phyloP scores from a whole-genome alignment of 1,140 invertebrate species.

The Littorina saxatilis region DNA sequence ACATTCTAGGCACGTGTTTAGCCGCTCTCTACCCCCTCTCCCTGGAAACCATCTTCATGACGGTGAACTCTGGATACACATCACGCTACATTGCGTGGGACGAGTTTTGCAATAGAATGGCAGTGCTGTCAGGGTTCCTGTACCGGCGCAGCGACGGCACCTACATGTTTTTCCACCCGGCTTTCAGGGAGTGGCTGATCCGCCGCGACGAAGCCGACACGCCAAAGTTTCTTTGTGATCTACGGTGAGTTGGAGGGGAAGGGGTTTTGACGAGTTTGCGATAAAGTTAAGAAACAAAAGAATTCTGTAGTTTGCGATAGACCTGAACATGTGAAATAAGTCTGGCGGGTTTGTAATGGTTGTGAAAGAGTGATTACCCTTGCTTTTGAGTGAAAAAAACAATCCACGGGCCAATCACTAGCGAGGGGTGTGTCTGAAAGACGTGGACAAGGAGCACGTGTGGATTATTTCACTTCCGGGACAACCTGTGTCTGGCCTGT shows the following conservation, averaged over 20 bases:
- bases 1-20: conserved; percentile 91
- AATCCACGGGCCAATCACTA: too few relatives aligned
- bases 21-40: conserved; percentile 91
- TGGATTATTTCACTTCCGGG: too few relatives aligned
- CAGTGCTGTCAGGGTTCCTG: conserved; percentile 82
- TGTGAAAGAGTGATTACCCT: too few relatives aligned
- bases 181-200: conserved; percentile 97
- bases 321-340: too few relatives aligned
- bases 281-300: too few relatives aligned
- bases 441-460: too few relatives aligned
- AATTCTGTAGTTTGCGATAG: too few relatives aligned
- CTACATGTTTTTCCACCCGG: conserved; percentile 97
- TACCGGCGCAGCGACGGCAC: conserved; percentile 93
- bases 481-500: too few relatives aligned
- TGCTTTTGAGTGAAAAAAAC: too few relatives aligned
- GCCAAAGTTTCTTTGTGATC: conserved; percentile 89
- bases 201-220: conserved; percentile 92
- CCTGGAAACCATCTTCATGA: conserved; percentile 93
- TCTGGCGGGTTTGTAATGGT: too few relatives aligned
- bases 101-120: conserved; percentile 70
- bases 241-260: conserved; percentile 76
- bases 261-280: too few relatives aligned
- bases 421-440: too few relatives aligned
- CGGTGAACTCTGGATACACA: conserved; percentile 89
- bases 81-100: conserved; percentile 78